These are phyloP conservation scores for Eptesicus fuscus DNA, from an alignment of 2,113 vertebrate genomes.

Conservation along the genomic window DNA sequence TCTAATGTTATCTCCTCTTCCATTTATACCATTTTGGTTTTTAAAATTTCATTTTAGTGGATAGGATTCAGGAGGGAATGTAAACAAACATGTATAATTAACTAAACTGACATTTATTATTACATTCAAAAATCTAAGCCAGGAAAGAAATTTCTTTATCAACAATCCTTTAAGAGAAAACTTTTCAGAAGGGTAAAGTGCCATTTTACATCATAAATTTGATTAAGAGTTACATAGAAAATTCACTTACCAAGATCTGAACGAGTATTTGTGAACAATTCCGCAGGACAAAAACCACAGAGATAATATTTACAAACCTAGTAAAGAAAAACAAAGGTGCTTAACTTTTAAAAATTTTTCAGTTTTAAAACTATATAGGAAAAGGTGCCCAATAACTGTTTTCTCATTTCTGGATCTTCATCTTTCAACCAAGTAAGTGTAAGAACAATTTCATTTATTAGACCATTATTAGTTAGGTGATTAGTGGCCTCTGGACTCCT, in stretches of 20 bases:
- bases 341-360: conserved; percentile 39
- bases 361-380: conserved; percentile 16
- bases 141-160: conserved; percentile 41
- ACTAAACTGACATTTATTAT: conserved; percentile 34
- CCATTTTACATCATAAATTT: neutral
- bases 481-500: neutral
- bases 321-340: conserved; percentile 40
- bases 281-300: conserved; percentile 98
- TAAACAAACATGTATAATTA: conserved; percentile 39
- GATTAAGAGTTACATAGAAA: neutral
- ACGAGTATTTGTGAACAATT: conserved; percentile 98
- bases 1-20: conserved; percentile 46
- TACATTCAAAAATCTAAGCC: neutral
- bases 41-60: conserved; percentile 42
- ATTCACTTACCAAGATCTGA: conserved; percentile 94
- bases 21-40: conserved; percentile 31
- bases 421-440: neutral
- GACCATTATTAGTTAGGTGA: neutral
- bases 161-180: neutral
- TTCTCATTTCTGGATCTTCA: neutral
- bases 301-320: conserved; percentile 98
- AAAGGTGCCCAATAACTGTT: conserved; percentile 5
- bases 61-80: neutral
- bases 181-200: conserved; percentile 2
- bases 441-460: neutral